Evolutionary conservation across 1,140 invertebrate species (phyloP).

Genomic region (Macrobrachium nipponense): DNA sequence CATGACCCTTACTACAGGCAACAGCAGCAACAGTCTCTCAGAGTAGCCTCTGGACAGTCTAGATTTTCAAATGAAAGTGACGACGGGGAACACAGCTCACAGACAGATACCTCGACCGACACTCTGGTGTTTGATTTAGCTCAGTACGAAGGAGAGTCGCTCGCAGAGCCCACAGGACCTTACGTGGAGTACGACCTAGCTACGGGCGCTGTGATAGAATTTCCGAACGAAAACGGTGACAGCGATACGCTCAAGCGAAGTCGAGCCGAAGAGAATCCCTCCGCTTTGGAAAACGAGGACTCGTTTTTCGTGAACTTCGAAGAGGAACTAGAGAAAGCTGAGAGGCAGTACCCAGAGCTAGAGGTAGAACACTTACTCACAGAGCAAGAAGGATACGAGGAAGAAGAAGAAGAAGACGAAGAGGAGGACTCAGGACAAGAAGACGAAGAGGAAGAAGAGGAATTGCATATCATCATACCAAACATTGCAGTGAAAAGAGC

Average conservation of each 20-base stretch:
- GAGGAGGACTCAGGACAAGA: not conserved
- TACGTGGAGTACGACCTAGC: slow-evolving; percentile 3
- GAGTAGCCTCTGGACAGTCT: not conserved
- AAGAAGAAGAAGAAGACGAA: slow-evolving; percentile 26
- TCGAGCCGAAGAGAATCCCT: slow-evolving; percentile 21
- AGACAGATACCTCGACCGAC: slow-evolving; percentile 49
- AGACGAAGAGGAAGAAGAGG: not conserved
- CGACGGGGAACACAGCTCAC: slow-evolving; percentile 39
- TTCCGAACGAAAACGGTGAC: slow-evolving; percentile 35
- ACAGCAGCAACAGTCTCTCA: not conserved
- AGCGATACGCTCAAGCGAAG: slow-evolving; percentile 33
- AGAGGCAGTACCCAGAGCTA: slow-evolving; percentile 45
- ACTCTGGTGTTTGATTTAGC: slow-evolving; percentile 30
- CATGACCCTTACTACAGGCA: not conserved
- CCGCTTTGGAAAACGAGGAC: slow-evolving; percentile 8
- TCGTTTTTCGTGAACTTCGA: slow-evolving; percentile 49
- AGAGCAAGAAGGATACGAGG: not conserved
- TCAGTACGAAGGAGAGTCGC: not conserved
- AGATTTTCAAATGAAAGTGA: slow-evolving; percentile 30
- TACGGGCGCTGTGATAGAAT: slow-evolving; percentile 19
- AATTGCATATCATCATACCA: not conserved
- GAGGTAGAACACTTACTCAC: slow-evolving; percentile 29
- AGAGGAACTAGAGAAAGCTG: slow-evolving; percentile 41
- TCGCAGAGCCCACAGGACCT: not conserved
- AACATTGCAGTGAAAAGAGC: not conserved